phyloP scores from a whole-genome alignment of 2,113 vertebrate species.

The Epinephelus lanceolatus region DNA sequence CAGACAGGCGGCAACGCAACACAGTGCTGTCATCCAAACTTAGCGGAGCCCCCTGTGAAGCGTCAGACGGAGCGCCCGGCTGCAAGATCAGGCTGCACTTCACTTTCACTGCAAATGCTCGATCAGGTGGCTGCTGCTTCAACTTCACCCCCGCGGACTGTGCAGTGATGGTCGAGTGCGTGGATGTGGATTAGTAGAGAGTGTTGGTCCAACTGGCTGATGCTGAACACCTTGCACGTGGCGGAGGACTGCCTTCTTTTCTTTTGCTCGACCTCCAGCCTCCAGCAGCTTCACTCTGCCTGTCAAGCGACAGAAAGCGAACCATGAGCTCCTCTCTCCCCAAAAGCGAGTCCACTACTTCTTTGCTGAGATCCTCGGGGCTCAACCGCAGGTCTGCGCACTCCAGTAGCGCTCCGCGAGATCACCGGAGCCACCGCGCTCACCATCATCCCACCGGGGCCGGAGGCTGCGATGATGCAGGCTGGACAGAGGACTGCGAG shows the following conservation, averaged over 20 bases:
- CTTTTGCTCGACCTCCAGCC: constrained; percentile 44
- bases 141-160: constrained; percentile 19
- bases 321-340: constrained; percentile 91
- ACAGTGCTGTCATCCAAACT: constrained; percentile 61
- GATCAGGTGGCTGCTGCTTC: constrained; percentile 54
- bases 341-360: constrained; percentile 92
- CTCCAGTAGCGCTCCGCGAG: constrained; percentile 65
- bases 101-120: constrained; percentile 15
- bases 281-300: constrained; percentile 33
- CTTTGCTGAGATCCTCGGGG: constrained; percentile 85
- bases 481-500: constrained; percentile 84
- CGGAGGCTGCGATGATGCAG: constrained; percentile 71
- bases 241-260: constrained; percentile 44
- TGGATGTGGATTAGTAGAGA: constrained; percentile 26
- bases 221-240: constrained; percentile 65
- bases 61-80: constrained; percentile 36
- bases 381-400: constrained; percentile 74
- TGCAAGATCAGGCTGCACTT: constrained; percentile 33
- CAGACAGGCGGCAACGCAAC: constrained; percentile 30
- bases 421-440: constrained; percentile 59
- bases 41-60: constrained; percentile 34
- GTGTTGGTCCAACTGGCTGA: constrained; percentile 19
- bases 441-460: constrained; percentile 63
- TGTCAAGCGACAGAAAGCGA: not conserved
- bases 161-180: constrained; percentile 28